Conservation (phyloP, 2,797 vertebrate genomes). For the Spondyliosoma cantharus region DNA sequence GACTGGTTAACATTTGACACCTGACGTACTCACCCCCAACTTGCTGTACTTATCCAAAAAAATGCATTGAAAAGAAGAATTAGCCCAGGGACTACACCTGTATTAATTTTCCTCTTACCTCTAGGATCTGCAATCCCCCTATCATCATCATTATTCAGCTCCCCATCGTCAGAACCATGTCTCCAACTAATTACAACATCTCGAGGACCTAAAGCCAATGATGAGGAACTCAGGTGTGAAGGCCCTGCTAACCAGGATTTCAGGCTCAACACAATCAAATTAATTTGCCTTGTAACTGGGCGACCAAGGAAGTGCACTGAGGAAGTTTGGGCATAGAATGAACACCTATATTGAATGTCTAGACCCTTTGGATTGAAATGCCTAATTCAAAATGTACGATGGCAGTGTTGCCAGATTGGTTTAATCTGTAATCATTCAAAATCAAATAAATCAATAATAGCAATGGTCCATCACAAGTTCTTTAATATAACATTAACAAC, state of each 20-base stretch:
- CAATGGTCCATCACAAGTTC: too few relatives aligned
- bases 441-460: too few relatives aligned
- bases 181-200: slow-evolving; percentile 73
- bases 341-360: too few relatives aligned
- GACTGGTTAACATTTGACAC: slow-evolving; percentile 28
- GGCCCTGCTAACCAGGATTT: slow-evolving; percentile 51
- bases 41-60: slow-evolving; percentile 19
- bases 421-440: too few relatives aligned
- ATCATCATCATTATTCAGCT: slow-evolving; percentile 65
- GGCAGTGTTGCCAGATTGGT: too few relatives aligned
- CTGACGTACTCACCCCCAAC: slow-evolving; percentile 32
- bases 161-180: slow-evolving; percentile 38
- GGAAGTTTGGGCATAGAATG: slow-evolving; percentile 3
- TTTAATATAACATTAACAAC: too few relatives aligned
- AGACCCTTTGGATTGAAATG: too few relatives aligned
- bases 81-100: slow-evolving; percentile 46
- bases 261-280: slow-evolving; percentile 43
- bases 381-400: too few relatives aligned
- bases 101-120: slow-evolving; percentile 51
- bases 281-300: slow-evolving; percentile 62
- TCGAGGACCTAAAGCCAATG: slow-evolving; percentile 59
- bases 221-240: slow-evolving; percentile 68
- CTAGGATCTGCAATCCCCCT: slow-evolving; percentile 35
- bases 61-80: slow-evolving; percentile 29
- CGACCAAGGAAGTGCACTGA: slow-evolving; percentile 23